A percentile compares a stretch with the other conserved stretches of the same genome.
These are phyloP conservation scores for Synergus itoensis DNA, from an alignment of 2,888 invertebrate genomes.

Conservation along the genomic window DNA sequence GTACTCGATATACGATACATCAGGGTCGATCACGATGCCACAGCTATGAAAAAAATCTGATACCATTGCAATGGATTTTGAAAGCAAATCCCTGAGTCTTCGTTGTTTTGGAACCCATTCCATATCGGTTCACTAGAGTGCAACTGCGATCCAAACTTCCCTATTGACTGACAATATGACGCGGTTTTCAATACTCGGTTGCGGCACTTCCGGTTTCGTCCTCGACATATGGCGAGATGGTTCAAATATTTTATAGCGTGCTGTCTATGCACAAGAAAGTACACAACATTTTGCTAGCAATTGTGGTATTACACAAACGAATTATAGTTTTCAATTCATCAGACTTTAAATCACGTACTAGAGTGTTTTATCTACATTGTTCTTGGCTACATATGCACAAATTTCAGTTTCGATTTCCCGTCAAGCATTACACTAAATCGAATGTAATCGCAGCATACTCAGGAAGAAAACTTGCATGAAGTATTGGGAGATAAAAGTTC, in stretches of 20 bases:
- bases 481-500: not conserved
- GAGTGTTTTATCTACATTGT: too few species aligned
- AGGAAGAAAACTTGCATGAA: not conserved
- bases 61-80: not conserved
- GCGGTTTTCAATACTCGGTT: not conserved
- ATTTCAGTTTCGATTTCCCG: not conserved
- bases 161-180: not conserved
- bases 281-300: not conserved
- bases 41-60: not conserved
- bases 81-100: constrained; percentile 6
- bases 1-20: not conserved
- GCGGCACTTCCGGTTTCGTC: not conserved
- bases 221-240: constrained; percentile 1
- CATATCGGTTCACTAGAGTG: not conserved
- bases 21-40: not conserved
- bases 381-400: not conserved
- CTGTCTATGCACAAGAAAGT: not conserved
- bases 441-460: not conserved
- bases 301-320: not conserved
- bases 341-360: too few species aligned
- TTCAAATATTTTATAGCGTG: not conserved
- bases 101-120: not conserved
- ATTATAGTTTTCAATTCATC: too few species aligned
- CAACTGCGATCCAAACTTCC: not conserved
- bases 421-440: not conserved